Evolutionary conservation across 2,113 vertebrate genomes (phyloP), one percentile per base, ranked within the genome.

Genomic region (Rhabdornis inornatus): DNA sequence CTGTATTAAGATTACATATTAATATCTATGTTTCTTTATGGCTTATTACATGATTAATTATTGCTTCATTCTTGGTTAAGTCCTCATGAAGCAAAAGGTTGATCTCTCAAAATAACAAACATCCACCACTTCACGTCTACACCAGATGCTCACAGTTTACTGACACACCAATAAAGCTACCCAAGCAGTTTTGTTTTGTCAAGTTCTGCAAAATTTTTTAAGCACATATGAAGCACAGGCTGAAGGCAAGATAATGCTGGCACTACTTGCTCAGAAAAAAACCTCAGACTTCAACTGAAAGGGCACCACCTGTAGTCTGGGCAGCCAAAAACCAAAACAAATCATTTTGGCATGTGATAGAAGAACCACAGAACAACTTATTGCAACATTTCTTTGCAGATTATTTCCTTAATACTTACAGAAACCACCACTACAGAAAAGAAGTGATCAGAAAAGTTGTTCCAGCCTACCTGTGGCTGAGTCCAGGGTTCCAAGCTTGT

Each of bases 381-480:
- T 19, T 74, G 37, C 35, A 86, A 13, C 5, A 2, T 31, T 56
- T 40, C 68, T 68, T 59, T 30, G 70, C 24, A 44, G 16, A 39
- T 30, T 33, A 59, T 83, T 64, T 81, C 21, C 35, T 14, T 7
- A 68, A 45, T 13, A 13, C 4, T 37, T 8, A 39, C 1, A 70
- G 60, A 90, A 88, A 59, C 2, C 27, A 71, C 2, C 15, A 13
- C 2, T 49, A 47, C 17, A 56, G 35, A 65, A 59, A 63, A 61
- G 2, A 44, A 24, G 3, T 25, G 9, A 56, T 15, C 11, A 84
- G 28, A 65, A 89, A 83, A 50, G 59, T 11, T 44, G 39, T 79
- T 76, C 61, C 77, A 82, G 63, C 93, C 86, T 97, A 98, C 97
- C 97, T 97, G 96, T 71, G 97, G 97, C 86, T 97, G 97, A 91